Base-by-base conservation (phyloP, 2,113 vertebrate genomes). In the Pachyramphus minor region DNA sequence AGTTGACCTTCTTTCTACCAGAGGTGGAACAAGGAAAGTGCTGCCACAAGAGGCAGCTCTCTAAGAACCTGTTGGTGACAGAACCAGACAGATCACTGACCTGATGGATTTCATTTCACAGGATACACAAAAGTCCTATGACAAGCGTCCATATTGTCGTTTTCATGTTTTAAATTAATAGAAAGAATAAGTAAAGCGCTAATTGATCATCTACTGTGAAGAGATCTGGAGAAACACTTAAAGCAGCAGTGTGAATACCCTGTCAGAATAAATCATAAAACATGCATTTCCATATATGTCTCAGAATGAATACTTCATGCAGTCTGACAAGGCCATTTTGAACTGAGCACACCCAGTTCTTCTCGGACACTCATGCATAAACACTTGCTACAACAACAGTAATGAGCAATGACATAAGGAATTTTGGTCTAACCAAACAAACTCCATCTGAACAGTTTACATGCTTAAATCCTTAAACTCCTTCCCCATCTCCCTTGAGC, bases 321-420 rank as follows among this genome's bases (percentile, higher is more conserved):
- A 93, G 80, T 17, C 79, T 93, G 94, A 95, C 93, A 95, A 69
- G 73, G 67, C 79, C 77, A 53, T 95, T 97, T 89, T 88, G 85
- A 92, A 91, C 60, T 20, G 89, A 93, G 90, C 96, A 79, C 80
- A 89, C 69, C 37, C 89, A 90, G 89, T 87, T 96, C 84, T 94
- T 96, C 87, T 87, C 14, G 2, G 94, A 95, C 94, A 93, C 53
- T 97, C 95, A 97, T 84, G 92, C 93, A 90, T 84, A 95, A 96
- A 87, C 58, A 78, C 89, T 94, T 95, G 60, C 62, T 52, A 87
- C 87, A 95, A 96, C 95, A 96, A 95, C 50, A 67, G 39, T 96
- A 94, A 97, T 74, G 84, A 94, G 63, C 59, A 94, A 60, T 78
- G 93, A 96, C 91, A 95, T 53, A 77, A 96, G 89, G 95, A 97